Percentiles rank a stretch among this genome's conserved stretches.
These are phyloP conservation scores for Morphnarchus princeps DNA, from an alignment of 2,113 vertebrate genomes.

Conservation along the genomic window DNA sequence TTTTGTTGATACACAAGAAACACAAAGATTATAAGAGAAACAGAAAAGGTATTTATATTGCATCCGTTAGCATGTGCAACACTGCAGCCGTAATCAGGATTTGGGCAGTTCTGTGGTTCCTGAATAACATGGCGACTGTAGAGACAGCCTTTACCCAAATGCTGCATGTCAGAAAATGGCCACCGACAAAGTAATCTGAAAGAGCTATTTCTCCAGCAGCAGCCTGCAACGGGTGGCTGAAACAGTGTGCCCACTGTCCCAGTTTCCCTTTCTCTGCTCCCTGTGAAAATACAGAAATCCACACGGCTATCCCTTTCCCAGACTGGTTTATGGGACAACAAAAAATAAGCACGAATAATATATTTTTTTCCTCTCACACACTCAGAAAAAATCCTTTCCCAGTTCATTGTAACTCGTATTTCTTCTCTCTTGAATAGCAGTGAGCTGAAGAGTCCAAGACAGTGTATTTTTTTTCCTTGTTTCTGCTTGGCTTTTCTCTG, in stretches of 20 bases:
- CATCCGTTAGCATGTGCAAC: background rate
- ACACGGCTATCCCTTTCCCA: background rate
- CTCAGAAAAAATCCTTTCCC: background rate
- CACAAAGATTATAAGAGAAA: background rate
- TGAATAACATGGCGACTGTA: background rate
- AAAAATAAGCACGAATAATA: background rate
- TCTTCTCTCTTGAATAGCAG: background rate
- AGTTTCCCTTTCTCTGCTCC: background rate
- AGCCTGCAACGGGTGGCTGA: background rate
- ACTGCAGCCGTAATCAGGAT: background rate
- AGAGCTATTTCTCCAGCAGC: background rate
- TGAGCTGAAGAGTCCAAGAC: background rate
- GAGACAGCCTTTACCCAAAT: background rate
- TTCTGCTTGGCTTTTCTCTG: slow-evolving; percentile 10
- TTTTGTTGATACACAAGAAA: background rate
- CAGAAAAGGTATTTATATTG: background rate
- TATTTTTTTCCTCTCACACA: background rate
- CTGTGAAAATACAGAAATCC: background rate
- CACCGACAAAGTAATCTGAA: background rate
- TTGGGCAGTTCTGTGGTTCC: background rate
- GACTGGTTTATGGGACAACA: background rate
- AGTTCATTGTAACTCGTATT: background rate
- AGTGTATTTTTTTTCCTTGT: background rate
- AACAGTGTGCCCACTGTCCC: background rate
- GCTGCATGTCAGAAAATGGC: background rate